These are phyloP conservation scores for Amphiura filiformis DNA, from an alignment of 35 echinoderm and acorn worm genomes.

Conservation along the genomic window DNA sequence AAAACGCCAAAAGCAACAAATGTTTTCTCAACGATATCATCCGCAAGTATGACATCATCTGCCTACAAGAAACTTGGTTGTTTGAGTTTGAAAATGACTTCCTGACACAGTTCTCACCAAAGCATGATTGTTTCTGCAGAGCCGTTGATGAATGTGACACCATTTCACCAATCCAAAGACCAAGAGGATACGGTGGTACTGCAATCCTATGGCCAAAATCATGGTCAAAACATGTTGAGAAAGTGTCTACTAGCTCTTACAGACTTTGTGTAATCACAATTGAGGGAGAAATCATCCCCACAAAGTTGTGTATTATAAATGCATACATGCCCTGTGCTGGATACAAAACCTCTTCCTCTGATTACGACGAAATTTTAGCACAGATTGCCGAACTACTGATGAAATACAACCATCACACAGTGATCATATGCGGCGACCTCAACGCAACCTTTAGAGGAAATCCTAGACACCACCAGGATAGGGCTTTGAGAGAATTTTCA, in stretches of 20 bases:
- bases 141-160: background rate
- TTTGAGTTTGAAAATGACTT: too few species aligned
- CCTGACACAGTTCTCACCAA: too few species aligned
- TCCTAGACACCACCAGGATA: background rate
- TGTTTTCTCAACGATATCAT: too few species aligned
- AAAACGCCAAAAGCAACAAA: too few species aligned
- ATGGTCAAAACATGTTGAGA: background rate
- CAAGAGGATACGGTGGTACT: background rate
- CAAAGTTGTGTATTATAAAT: background rate
- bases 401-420: background rate
- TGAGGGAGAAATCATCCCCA: too few species aligned
- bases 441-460: background rate
- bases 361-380: background rate
- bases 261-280: background rate
- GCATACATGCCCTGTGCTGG: background rate
- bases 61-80: too few species aligned
- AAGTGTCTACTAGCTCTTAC: background rate
- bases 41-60: too few species aligned
- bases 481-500: background rate
- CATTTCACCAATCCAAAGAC: background rate
- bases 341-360: background rate
- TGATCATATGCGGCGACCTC: background rate
- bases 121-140: too few species aligned
- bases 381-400: background rate
- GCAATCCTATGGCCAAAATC: background rate